A percentile compares a stretch with the other conserved stretches of the same genome.
Evolutionary conservation across 2,113 vertebrate species (phyloP).

Genomic region (Paedocypris sp.): DNA sequence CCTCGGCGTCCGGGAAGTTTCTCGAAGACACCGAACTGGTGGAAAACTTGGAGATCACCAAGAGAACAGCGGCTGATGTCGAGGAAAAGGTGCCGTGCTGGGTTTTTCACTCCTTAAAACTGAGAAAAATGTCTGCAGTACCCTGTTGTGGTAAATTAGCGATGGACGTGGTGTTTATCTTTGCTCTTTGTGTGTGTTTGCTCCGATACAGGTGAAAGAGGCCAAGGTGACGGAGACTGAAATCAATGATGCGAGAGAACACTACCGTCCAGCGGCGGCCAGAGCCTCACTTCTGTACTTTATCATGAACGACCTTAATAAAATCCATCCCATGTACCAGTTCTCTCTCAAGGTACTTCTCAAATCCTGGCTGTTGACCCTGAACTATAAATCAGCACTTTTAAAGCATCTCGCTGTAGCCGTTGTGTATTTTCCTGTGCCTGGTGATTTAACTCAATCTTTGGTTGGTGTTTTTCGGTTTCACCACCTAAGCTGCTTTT

Average conservation of each 20-base stretch:
- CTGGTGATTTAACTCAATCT: background rate
- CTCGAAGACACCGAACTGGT: slow-evolving; percentile 79
- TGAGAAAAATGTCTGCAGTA: too few species aligned
- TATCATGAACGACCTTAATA: slow-evolving; percentile 81
- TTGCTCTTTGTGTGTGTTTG: slow-evolving; percentile 4
- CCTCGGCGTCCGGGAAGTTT: slow-evolving; percentile 87
- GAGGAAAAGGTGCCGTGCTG: slow-evolving; percentile 69
- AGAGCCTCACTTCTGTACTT: slow-evolving; percentile 88
- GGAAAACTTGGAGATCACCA: slow-evolving; percentile 87
- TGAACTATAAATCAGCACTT: background rate
- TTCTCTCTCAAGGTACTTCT: slow-evolving; percentile 78
- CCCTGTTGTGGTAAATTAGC: too few species aligned
- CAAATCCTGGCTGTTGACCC: slow-evolving; percentile 38
- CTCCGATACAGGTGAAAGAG: slow-evolving; percentile 74
- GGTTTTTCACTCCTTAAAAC: background rate
- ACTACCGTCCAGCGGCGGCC: slow-evolving; percentile 72
- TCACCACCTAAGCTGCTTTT: slow-evolving; percentile 36
- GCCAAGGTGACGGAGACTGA: slow-evolving; percentile 76
- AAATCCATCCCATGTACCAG: slow-evolving; percentile 93
- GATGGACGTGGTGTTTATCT: background rate
- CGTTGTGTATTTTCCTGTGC: slow-evolving; percentile 13
- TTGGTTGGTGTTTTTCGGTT: too few species aligned
- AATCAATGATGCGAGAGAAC: slow-evolving; percentile 85
- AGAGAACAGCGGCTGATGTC: slow-evolving; percentile 80
- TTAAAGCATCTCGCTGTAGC: too few species aligned